Percentiles rank a stretch among this genome's conserved stretches.
These are phyloP conservation scores for Cairina moschata DNA, from an alignment of 2,113 vertebrate genomes.

Conservation along the genomic window DNA sequence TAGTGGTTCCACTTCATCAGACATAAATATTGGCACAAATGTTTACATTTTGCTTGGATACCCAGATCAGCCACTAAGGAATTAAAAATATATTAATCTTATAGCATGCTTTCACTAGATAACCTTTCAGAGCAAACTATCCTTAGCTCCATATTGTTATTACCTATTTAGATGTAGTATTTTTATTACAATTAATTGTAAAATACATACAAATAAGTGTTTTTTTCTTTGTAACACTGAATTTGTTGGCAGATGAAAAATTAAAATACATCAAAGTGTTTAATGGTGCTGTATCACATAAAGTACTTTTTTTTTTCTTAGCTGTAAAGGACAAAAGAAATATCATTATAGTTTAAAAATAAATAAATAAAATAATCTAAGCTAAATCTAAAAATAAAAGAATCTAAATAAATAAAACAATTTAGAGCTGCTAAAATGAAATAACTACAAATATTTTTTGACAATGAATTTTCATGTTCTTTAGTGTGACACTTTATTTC, in stretches of 20 bases:
- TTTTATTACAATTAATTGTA: neutral
- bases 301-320: neutral
- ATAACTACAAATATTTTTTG: neutral
- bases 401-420: no score
- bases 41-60: neutral
- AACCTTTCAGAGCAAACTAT: neutral
- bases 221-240: neutral
- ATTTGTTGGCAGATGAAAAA: neutral
- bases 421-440: neutral
- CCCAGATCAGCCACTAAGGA: neutral
- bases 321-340: neutral
- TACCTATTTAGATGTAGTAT: neutral
- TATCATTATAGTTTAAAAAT: neutral
- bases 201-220: neutral
- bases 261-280: neutral
- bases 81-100: neutral
- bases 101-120: neutral
- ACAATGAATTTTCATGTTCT: neutral
- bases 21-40: neutral
- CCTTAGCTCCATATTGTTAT: accelerated
- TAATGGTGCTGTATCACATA: neutral
- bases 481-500: neutral
- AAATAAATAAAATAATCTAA: no score
- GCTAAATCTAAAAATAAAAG: no score
- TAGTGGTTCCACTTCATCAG: neutral